A percentile compares a stretch with the other conserved stretches of the same genome.
These are phyloP conservation scores for Monochamus saltuarius DNA, from an alignment of 1,140 invertebrate genomes.

Conservation along the genomic window DNA sequence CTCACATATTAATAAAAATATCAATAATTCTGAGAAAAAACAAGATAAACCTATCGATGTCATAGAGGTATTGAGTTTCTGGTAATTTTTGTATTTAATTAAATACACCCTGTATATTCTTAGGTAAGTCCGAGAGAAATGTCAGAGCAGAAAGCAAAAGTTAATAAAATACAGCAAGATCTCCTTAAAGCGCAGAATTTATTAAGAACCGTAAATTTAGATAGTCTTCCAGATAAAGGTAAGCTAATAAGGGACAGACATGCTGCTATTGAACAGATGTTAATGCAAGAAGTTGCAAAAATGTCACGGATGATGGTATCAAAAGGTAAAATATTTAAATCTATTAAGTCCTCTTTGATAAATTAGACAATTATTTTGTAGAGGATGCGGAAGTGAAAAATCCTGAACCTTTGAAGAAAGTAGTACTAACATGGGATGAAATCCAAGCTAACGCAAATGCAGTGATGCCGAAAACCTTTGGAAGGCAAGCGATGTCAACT, in stretches of 20 bases:
- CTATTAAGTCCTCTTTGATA: slow-evolving; percentile 7
- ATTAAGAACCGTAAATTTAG: slow-evolving; percentile 53
- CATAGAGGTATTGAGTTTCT: slow-evolving; percentile 2
- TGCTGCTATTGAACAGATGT: slow-evolving; percentile 48
- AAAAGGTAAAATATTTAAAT: slow-evolving; percentile 30
- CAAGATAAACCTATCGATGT: background rate
- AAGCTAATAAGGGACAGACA: slow-evolving; percentile 52
- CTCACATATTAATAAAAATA: background rate
- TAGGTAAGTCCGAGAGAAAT: slow-evolving; percentile 11
- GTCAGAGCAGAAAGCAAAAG: slow-evolving; percentile 5
- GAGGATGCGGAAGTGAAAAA: slow-evolving; percentile 41
- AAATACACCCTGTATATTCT: too few relatives aligned
- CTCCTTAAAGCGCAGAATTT: slow-evolving; percentile 48
- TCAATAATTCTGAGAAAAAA: background rate
- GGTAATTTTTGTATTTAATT: too few relatives aligned
- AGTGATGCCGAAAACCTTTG: slow-evolving; percentile 58
- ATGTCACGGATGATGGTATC: slow-evolving; percentile 55
- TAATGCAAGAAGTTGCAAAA: slow-evolving; percentile 48
- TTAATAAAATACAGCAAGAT: slow-evolving; percentile 13
- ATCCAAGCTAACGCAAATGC: slow-evolving; percentile 54
- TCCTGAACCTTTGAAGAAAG: slow-evolving; percentile 25
- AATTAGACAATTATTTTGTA: slow-evolving; percentile 11
- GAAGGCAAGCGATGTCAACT: slow-evolving; percentile 61
- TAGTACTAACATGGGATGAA: slow-evolving; percentile 54
- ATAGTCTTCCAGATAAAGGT: slow-evolving; percentile 58